phyloP scores from a whole-genome alignment of 2,888 invertebrate genomes.

The Phoenoteleia sp. region DNA sequence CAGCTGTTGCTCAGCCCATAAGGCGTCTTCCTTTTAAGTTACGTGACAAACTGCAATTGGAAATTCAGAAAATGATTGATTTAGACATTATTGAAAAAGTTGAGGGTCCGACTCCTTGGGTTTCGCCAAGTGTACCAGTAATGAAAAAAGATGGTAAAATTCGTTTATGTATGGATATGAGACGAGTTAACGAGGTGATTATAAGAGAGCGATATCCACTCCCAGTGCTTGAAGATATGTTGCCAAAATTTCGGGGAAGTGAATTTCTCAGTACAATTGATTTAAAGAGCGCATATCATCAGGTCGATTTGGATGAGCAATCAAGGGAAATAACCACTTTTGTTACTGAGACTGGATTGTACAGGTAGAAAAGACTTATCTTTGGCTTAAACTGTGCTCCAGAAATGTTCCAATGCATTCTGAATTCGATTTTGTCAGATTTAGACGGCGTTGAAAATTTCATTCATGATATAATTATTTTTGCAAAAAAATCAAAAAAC shows the following conservation, averaged over 20 bases:
- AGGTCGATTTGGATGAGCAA: conserved; percentile 18
- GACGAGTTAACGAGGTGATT: conserved; percentile 71
- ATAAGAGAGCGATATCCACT: conserved; percentile 27
- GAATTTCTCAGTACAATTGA: background rate
- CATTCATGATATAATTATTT: background rate
- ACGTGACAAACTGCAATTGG: conserved; percentile 64
- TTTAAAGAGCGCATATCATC: conserved; percentile 9
- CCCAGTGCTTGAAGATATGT: conserved; percentile 19
- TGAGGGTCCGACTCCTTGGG: conserved; percentile 74
- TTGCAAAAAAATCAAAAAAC: too few species aligned
- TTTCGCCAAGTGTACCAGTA: conserved; percentile 78
- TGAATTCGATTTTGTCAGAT: background rate
- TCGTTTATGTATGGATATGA: conserved; percentile 76
- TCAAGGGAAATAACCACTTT: conserved; percentile 19
- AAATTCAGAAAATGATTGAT: conserved; percentile 73
- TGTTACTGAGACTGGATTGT: too few species aligned
- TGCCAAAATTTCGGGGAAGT: background rate
- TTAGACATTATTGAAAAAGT: conserved; percentile 77
- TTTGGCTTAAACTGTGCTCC: conserved; percentile 32
- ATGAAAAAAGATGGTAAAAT: conserved; percentile 74
- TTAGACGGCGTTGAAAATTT: conserved; percentile 28
- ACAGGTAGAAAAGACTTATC: too few species aligned
- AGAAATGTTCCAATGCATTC: conserved; percentile 34
- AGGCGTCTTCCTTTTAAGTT: too few species aligned
- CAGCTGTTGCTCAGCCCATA: too few species aligned